Evolutionary conservation across 2,797 vertebrate genomes (phyloP).

Genomic region (Acanthurus leucopareius): DNA sequence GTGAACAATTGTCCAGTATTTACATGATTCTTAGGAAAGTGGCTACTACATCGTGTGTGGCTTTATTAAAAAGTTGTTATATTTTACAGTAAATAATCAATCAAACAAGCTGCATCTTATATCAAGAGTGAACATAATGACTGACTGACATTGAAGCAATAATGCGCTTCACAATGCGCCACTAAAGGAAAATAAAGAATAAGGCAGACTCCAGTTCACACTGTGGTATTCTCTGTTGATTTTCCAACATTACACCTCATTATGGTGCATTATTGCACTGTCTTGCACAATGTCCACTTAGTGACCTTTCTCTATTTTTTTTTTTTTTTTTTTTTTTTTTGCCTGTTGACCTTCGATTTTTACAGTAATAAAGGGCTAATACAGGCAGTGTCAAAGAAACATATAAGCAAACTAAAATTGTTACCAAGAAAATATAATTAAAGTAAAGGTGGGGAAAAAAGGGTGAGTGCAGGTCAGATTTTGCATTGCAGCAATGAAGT

Average conservation of each 20-base stretch:
- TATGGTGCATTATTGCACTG: neutral
- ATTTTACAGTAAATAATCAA: neutral
- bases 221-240: neutral
- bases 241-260: neutral
- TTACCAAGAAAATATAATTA: neutral
- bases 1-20: neutral
- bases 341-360: neutral
- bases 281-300: neutral
- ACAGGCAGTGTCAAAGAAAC: neutral
- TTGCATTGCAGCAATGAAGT: neutral
- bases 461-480: neutral
- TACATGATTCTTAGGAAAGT: neutral
- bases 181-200: neutral
- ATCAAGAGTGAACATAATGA: neutral
- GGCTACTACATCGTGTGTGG: neutral
- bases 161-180: neutral
- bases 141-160: neutral
- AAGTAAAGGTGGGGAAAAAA: neutral
- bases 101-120: neutral
- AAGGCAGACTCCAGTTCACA: neutral
- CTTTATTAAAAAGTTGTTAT: neutral
- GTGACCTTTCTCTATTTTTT: neutral
- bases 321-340: neutral
- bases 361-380: neutral
- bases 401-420: slow-evolving; percentile 2